Evolutionary conservation across 2,888 invertebrate genomes (phyloP).

Genomic region (Danaus chrysippus): DNA sequence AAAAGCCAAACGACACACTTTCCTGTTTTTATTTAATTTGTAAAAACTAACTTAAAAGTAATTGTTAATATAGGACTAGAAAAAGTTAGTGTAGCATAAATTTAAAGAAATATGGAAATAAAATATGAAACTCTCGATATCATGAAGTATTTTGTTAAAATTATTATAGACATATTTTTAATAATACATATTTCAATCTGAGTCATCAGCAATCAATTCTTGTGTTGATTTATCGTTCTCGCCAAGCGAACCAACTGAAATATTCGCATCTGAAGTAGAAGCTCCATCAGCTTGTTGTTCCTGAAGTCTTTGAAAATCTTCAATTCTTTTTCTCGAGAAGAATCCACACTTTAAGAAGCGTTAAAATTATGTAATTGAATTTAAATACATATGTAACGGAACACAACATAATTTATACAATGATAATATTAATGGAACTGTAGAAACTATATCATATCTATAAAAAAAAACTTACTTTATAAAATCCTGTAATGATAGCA

Average conservation of each 20-base stretch:
- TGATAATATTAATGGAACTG: too few species aligned
- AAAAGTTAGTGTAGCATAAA: too few species aligned
- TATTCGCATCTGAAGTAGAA: background rate
- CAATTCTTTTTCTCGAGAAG: conserved; percentile 13
- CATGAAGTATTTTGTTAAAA: too few species aligned
- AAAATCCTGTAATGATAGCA: conserved; percentile 48
- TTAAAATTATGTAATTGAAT: background rate
- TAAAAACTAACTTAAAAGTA: too few species aligned
- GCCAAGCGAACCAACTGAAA: background rate
- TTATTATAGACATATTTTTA: too few species aligned
- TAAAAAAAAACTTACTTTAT: conserved; percentile 49
- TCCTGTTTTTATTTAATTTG: too few species aligned
- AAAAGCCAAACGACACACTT: too few species aligned
- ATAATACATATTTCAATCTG: background rate
- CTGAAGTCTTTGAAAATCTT: conserved; percentile 2
- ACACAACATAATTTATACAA: too few species aligned
- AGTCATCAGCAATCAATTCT: background rate
- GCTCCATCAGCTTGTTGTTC: background rate
- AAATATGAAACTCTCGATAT: too few species aligned
- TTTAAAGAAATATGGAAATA: too few species aligned
- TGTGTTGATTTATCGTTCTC: background rate
- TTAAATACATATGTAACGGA: background rate
- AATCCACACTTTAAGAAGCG: conserved; percentile 15
- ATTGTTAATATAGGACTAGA: too few species aligned
- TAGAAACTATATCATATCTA: background rate